A percentile compares a stretch with the other conserved stretches of the same genome.
phyloP scores from a whole-genome alignment of 2,888 invertebrate species.

The Platynereis dumerilii region DNA sequence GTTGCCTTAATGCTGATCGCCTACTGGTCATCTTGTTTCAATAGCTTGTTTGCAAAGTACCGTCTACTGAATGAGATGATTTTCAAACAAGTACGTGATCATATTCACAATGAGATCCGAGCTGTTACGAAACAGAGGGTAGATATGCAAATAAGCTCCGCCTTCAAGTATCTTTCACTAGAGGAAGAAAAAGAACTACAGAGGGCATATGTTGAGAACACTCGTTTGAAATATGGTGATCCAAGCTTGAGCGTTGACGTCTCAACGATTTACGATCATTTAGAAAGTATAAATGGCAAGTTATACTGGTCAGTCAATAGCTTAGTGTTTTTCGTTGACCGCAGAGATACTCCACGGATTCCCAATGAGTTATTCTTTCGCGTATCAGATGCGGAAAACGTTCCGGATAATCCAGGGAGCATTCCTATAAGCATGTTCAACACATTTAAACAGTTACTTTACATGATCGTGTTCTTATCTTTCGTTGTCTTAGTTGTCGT shows the following conservation, averaged over 20 bases:
- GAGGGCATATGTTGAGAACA: not conserved
- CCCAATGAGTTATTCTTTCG: slow-evolving; percentile 53
- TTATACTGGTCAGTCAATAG: slow-evolving; percentile 36
- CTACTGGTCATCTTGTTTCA: slow-evolving; percentile 57
- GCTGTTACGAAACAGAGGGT: slow-evolving; percentile 50
- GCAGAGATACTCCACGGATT: slow-evolving; percentile 53
- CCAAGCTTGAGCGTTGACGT: slow-evolving; percentile 15
- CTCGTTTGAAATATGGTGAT: not conserved
- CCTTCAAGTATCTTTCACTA: slow-evolving; percentile 44
- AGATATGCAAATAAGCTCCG: slow-evolving; percentile 52
- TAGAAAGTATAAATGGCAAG: slow-evolving; percentile 30
- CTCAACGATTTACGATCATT: not conserved
- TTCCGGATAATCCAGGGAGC: not conserved
- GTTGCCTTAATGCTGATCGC: slow-evolving; percentile 55
- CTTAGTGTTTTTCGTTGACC: slow-evolving; percentile 36
- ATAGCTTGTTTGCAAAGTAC: slow-evolving; percentile 55
- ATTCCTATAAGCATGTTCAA: not conserved
- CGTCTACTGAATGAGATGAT: slow-evolving; percentile 51
- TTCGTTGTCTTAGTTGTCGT: not conserved
- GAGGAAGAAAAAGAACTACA: slow-evolving; percentile 24
- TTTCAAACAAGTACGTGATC: slow-evolving; percentile 53
- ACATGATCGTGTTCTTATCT: slow-evolving; percentile 1
- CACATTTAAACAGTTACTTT: not conserved
- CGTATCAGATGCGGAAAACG: slow-evolving; percentile 37
- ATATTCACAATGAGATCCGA: slow-evolving; percentile 49